Evolutionary conservation across 2,888 invertebrate genomes (phyloP).

Genomic region (Euzetes globulus): DNA sequence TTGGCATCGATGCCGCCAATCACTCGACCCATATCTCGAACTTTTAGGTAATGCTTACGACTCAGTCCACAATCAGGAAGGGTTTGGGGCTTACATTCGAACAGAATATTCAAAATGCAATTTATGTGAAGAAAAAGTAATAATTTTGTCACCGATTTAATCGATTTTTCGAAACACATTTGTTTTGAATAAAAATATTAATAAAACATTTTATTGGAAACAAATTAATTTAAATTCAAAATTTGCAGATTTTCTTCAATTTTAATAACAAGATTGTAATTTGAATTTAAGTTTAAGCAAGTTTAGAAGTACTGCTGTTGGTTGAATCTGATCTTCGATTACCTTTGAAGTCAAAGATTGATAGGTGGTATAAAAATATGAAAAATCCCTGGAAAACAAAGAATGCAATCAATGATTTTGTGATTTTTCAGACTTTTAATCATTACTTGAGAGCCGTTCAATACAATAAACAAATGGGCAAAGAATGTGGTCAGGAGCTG

Average conservation of each 20-base stretch:
- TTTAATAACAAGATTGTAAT: background rate
- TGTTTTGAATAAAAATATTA: too few relatives aligned
- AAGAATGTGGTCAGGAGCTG: conserved; percentile 20
- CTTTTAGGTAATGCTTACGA: background rate
- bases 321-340: background rate
- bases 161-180: too few relatives aligned
- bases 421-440: background rate
- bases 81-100: background rate
- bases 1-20: background rate
- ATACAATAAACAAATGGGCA: conserved; percentile 39
- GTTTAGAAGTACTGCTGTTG: background rate
- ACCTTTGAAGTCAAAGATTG: background rate
- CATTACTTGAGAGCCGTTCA: conserved; percentile 40
- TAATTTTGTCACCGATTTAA: too few relatives aligned
- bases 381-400: conserved; percentile 1
- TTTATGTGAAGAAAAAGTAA: too few relatives aligned
- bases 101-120: too few relatives aligned
- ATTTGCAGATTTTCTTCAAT: too few relatives aligned
- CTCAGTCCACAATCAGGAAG: background rate
- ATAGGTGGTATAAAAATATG: conserved; percentile 8
- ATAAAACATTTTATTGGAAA: too few relatives aligned
- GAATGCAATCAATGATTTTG: background rate
- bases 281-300: background rate
- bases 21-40: background rate
- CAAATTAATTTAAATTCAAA: too few relatives aligned